phyloP scores from a whole-genome alignment of 2,797 vertebrate genomes.

The Acropternis orthonyx region DNA sequence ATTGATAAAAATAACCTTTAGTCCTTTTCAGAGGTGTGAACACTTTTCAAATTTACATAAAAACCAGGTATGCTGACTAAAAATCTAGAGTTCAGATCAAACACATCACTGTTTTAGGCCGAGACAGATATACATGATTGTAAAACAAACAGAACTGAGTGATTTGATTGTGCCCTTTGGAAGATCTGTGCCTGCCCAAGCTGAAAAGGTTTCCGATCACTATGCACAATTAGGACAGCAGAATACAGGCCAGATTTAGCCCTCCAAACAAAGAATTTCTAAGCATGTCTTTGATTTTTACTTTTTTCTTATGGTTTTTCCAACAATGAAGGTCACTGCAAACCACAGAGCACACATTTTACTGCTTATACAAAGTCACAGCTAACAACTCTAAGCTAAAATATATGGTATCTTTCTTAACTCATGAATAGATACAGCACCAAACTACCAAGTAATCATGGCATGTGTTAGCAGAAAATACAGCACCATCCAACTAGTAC shows the following conservation, averaged over 20 bases:
- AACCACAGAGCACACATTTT: not conserved
- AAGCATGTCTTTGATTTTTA: not conserved
- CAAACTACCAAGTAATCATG: not conserved
- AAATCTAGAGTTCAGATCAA: not conserved
- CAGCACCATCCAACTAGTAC: not conserved
- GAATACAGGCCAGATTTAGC: slow-evolving; percentile 24
- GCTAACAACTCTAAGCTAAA: not conserved
- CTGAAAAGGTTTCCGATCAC: slow-evolving; percentile 34
- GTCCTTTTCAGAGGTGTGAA: not conserved
- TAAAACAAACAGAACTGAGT: not conserved
- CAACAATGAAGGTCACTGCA: not conserved
- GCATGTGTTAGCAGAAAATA: not conserved
- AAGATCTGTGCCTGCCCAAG: slow-evolving; percentile 12
- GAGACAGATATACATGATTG: not conserved
- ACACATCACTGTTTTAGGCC: not conserved
- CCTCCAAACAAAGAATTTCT: slow-evolving; percentile 43
- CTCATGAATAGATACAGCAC: not conserved
- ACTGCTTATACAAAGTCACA: not conserved
- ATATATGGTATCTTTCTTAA: not conserved
- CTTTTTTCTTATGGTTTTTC: not conserved
- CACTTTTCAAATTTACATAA: slow-evolving; percentile 20
- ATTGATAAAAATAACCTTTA: slow-evolving; percentile 25
- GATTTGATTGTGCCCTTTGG: slow-evolving; percentile 12
- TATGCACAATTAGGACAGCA: slow-evolving; percentile 44
- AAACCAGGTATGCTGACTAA: not conserved